These are phyloP conservation scores for Equus quagga DNA, from an alignment of 2,113 vertebrate genomes.

Conservation along the genomic window DNA sequence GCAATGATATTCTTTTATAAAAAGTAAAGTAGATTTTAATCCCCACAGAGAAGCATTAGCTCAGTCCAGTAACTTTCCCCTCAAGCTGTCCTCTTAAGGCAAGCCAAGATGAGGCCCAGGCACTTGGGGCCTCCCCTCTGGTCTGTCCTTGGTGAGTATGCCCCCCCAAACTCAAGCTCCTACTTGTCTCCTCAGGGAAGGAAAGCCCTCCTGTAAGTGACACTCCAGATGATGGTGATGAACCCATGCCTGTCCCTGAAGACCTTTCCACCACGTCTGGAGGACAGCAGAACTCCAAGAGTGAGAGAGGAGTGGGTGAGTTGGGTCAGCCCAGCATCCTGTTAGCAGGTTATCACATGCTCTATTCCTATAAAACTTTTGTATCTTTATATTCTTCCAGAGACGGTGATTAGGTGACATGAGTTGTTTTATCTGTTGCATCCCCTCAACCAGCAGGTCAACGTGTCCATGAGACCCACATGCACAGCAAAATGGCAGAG, in stretches of 20 bases:
- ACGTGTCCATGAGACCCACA: rapidly evolving
- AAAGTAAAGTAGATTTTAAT: neutral
- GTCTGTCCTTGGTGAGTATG: rapidly evolving
- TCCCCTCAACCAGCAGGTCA: neutral
- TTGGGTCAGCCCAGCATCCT: neutral
- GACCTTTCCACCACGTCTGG: conserved; percentile 96
- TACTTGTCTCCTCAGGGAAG: conserved; percentile 88
- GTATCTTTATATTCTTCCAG: neutral
- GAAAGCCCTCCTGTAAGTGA: conserved; percentile 94
- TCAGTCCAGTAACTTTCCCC: rapidly evolving
- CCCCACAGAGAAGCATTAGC: neutral
- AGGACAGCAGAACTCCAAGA: conserved; percentile 92
- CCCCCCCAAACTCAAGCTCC: neutral
- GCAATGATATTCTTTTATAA: neutral
- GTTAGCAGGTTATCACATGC: rapidly evolving
- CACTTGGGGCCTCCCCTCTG: neutral
- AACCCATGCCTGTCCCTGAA: conserved; percentile 98
- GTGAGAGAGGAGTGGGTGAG: conserved; percentile 92
- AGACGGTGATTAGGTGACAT: too few species aligned
- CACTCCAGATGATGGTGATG: conserved; percentile 93
- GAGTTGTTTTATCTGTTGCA: neutral
- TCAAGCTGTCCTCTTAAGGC: too few species aligned
- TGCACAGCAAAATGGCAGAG: rapidly evolving
- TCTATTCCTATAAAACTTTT: rapidly evolving
- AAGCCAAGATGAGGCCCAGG: neutral